Conservation (phyloP, 2,797 vertebrate genomes). For the Poecile montanus region DNA sequence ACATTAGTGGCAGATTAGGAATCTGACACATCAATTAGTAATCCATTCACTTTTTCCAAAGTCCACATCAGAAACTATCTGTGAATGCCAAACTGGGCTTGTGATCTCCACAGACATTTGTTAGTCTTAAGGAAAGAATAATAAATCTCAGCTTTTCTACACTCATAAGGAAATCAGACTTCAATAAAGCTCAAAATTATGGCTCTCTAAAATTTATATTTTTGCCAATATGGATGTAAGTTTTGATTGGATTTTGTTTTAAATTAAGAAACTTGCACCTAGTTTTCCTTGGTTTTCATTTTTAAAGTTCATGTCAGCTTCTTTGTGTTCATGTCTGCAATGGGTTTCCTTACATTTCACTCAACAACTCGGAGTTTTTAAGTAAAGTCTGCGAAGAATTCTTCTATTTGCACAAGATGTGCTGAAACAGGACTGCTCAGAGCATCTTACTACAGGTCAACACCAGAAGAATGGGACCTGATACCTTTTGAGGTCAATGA, state of each 20-base stretch:
- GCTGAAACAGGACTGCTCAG: neutral
- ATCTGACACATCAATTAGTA: constrained; percentile 59
- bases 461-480: neutral
- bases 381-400: neutral
- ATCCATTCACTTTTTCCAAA: constrained; percentile 60
- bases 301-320: neutral
- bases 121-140: constrained; percentile 30
- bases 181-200: neutral
- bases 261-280: neutral
- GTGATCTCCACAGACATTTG: constrained; percentile 43
- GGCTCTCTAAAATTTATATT: neutral
- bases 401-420: neutral
- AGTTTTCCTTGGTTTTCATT: neutral
- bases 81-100: constrained; percentile 37
- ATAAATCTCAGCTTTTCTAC: constrained; percentile 27
- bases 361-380: neutral
- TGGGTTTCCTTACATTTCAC: neutral
- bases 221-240: constrained; percentile 6
- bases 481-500: neutral
- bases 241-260: neutral
- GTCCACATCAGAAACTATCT: constrained; percentile 52
- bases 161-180: neutral
- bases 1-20: constrained; percentile 53
- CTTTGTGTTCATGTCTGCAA: neutral
- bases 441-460: neutral